These are phyloP conservation scores for Lasioglossum zephyrum DNA, from an alignment of 2,888 invertebrate species.

Conservation along the genomic window DNA sequence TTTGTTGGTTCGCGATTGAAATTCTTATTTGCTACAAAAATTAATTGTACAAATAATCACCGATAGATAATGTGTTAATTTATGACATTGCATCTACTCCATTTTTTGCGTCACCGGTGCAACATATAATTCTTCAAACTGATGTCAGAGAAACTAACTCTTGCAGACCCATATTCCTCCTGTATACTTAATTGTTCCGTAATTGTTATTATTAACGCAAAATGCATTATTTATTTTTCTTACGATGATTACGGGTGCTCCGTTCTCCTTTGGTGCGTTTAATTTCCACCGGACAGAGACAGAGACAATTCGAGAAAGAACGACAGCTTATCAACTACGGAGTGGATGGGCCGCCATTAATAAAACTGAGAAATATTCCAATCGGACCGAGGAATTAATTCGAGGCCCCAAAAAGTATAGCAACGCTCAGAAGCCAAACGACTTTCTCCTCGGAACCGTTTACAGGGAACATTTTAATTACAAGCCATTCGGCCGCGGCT, in stretches of 20 bases:
- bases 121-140: background rate
- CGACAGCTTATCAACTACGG: background rate
- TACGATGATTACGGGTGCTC: background rate
- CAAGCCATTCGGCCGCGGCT: constrained; percentile 4
- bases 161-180: background rate
- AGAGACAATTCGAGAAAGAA: background rate
- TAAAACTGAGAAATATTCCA: background rate
- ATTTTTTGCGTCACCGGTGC: too few relatives aligned
- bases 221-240: background rate
- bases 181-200: background rate
- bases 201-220: background rate
- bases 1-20: too few relatives aligned
- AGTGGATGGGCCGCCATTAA: background rate
- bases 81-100: too few relatives aligned
- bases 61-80: too few relatives aligned
- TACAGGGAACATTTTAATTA: constrained; percentile 45
- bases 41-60: background rate
- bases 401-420: constrained; percentile 14
- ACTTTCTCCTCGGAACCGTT: constrained; percentile 4
- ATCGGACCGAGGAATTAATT: constrained; percentile 17
- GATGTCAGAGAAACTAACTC: too few relatives aligned
- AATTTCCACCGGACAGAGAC: background rate
- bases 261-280: background rate
- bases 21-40: too few relatives aligned
- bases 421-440: constrained; percentile 14